phyloP scores from a whole-genome alignment of 30 jellyfish, hydroid and myxozoan genomes.

The Pelagia noctiluca region DNA sequence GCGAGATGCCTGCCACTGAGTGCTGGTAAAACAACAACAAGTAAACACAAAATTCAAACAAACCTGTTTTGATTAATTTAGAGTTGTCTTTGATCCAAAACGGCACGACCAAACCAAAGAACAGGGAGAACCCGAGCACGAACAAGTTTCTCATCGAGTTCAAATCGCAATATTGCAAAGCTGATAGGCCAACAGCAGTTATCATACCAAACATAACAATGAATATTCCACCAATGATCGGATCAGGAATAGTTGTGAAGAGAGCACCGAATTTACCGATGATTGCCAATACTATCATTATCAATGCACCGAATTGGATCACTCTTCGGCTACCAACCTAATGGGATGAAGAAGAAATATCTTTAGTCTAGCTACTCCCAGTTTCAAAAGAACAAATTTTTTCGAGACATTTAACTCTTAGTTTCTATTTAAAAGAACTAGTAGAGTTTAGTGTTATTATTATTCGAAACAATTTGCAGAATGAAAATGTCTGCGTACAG shows the following conservation, averaged over 20 bases:
- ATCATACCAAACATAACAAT: slow-evolving; percentile 96
- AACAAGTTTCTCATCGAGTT: slow-evolving; percentile 86
- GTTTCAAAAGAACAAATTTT: neutral
- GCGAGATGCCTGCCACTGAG: neutral
- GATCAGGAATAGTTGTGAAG: slow-evolving; percentile 95
- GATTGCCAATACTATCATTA: slow-evolving; percentile 87
- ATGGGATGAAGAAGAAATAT: neutral
- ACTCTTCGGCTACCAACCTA: slow-evolving; percentile 98
- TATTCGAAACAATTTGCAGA: neutral
- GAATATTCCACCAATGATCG: slow-evolving; percentile 96
- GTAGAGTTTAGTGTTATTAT: neutral
- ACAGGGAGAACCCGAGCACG: slow-evolving; percentile 84
- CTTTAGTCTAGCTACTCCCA: neutral
- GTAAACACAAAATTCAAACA: neutral
- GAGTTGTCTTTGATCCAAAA: slow-evolving; percentile 73
- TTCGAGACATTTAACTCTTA: too few species aligned
- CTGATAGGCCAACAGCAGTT: slow-evolving; percentile 93
- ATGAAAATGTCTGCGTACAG: neutral
- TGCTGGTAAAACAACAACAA: neutral
- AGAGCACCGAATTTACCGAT: slow-evolving; percentile 97
- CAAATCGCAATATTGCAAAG: slow-evolving; percentile 85
- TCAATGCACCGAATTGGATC: slow-evolving; percentile 88
- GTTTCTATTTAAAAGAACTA: neutral
- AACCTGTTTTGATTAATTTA: slow-evolving; percentile 71
- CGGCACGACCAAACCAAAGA: slow-evolving; percentile 95